Percentiles rank a stretch among this genome's conserved stretches.
phyloP scores from a whole-genome alignment of 2,888 invertebrate genomes.

The Anthophora plumipes region DNA sequence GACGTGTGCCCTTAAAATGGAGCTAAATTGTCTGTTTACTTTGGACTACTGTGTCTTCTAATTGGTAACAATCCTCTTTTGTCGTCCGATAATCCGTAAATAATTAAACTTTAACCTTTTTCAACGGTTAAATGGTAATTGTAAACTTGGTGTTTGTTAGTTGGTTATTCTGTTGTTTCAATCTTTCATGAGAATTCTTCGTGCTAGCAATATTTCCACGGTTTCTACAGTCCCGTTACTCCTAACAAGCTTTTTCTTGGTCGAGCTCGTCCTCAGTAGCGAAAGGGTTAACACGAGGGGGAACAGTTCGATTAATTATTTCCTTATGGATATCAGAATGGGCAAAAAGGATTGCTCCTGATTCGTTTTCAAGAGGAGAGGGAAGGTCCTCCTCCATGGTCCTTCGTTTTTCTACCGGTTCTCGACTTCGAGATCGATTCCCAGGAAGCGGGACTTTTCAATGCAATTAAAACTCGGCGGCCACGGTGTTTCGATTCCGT shows the following conservation, averaged over 20 bases:
- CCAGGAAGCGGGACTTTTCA: constrained; percentile 51
- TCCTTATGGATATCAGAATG: background rate
- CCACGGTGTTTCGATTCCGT: constrained; percentile 72
- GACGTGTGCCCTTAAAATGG: constrained; percentile 75
- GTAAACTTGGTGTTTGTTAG: too few species aligned
- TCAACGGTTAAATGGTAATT: too few species aligned
- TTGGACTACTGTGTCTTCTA: constrained; percentile 44
- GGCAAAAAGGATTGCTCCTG: constrained; percentile 5
- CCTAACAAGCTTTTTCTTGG: too few species aligned
- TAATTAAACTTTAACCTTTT: background rate
- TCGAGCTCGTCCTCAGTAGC: background rate
- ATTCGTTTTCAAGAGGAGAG: background rate
- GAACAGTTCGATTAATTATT: background rate
- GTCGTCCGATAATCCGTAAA: background rate
- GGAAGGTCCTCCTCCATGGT: background rate
- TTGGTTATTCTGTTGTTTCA: too few species aligned
- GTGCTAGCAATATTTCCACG: too few species aligned
- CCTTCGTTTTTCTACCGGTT: constrained; percentile 16
- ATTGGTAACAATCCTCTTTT: background rate
- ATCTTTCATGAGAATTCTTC: too few species aligned
- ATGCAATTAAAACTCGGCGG: constrained; percentile 56
- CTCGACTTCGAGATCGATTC: constrained; percentile 42
- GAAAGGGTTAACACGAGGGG: background rate
- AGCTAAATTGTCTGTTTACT: constrained; percentile 82
- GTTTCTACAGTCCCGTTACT: too few species aligned